phyloP scores from a whole-genome alignment of 2,113 vertebrate genomes.

The Aplodontia rufa region DNA sequence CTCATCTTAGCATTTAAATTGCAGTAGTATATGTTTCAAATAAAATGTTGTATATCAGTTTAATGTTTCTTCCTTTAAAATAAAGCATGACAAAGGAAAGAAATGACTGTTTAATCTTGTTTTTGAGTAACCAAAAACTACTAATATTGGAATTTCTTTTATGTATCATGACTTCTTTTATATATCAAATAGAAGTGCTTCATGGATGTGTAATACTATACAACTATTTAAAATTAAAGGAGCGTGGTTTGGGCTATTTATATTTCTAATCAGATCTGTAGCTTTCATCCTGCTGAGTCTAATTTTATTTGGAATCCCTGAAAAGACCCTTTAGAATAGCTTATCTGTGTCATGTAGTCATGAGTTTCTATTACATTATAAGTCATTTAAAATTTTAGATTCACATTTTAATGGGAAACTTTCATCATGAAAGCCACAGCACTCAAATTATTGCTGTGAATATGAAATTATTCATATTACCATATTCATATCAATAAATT shows the following conservation, averaged over 20 bases:
- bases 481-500: conserved; percentile 79
- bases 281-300: conserved; percentile 56
- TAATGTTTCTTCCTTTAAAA: not conserved
- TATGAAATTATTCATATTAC: conserved; percentile 76
- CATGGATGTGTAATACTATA: not conserved
- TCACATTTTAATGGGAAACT: conserved; percentile 72
- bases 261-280: conserved; percentile 67
- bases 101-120: not conserved
- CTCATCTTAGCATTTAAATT: not conserved
- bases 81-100: not conserved
- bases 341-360: conserved; percentile 55
- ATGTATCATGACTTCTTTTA: not conserved
- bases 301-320: conserved; percentile 64
- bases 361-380: conserved; percentile 35
- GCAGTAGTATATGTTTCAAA: not conserved
- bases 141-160: not conserved
- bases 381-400: conserved; percentile 68
- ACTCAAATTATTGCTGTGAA: conserved; percentile 72
- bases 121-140: not conserved
- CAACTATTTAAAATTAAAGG: conserved; percentile 59
- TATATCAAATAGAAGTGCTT: not conserved
- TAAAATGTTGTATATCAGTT: not conserved
- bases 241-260: conserved; percentile 52
- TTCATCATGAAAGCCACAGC: conserved; percentile 62
- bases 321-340: conserved; percentile 53